Conservation (phyloP, 2,113 vertebrate genomes). For the Desmodus rotundus region DNA sequence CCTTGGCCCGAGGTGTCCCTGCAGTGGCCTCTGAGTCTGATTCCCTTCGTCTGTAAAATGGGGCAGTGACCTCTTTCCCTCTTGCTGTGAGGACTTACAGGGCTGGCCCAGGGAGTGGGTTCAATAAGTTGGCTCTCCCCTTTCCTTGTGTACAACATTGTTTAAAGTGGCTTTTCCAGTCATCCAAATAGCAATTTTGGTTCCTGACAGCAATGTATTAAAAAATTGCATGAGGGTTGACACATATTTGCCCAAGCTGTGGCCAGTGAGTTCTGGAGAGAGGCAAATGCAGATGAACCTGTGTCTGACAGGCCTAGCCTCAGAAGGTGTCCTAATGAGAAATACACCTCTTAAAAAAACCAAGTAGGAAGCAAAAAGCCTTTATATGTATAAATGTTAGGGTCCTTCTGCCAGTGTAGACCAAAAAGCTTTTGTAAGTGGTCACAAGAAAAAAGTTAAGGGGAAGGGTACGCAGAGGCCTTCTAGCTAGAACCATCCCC, state of each 20-base stretch:
- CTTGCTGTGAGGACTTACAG: background rate
- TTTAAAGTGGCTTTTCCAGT: background rate
- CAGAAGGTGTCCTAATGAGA: conserved; percentile 31
- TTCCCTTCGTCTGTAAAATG: background rate
- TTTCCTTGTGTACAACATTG: background rate
- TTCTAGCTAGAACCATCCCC: background rate
- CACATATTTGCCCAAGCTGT: background rate
- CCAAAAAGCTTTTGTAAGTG: background rate
- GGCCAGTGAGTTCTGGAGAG: background rate
- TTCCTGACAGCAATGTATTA: background rate
- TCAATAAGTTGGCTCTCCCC: background rate
- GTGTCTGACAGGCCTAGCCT: background rate
- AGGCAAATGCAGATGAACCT: background rate
- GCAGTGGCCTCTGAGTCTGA: background rate
- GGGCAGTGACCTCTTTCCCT: background rate
- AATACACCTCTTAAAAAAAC: background rate
- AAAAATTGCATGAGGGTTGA: background rate
- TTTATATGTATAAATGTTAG: background rate
- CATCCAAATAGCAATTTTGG: background rate
- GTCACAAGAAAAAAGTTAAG: background rate
- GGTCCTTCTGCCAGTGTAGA: background rate
- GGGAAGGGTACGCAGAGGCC: background rate
- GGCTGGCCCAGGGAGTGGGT: background rate
- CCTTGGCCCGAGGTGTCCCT: background rate
- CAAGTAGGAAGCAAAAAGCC: background rate